Evolutionary conservation across 1,140 invertebrate species (phyloP).

Genomic region (Littorina saxatilis): DNA sequence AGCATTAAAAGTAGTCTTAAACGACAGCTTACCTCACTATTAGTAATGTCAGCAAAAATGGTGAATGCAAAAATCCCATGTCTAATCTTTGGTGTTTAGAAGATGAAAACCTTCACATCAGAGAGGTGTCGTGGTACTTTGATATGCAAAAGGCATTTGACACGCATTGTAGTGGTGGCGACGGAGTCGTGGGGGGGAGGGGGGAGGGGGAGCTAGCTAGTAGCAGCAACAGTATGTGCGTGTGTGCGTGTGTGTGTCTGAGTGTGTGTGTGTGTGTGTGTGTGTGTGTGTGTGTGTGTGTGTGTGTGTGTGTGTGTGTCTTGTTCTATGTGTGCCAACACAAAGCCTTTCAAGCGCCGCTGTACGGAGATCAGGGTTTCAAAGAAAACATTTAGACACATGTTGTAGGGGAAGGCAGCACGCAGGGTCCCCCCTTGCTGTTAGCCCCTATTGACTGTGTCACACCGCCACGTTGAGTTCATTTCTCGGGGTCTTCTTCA

Average conservation of each 20-base stretch:
- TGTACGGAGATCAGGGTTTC: conserved; percentile 13
- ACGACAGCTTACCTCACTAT: no score
- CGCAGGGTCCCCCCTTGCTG: neutral
- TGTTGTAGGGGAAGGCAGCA: neutral
- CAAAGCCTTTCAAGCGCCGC: conserved; percentile 14
- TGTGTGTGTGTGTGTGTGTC: neutral
- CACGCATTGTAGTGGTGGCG: neutral
- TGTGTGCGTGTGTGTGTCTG: no score
- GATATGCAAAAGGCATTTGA: conserved; percentile 2
- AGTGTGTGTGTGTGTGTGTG: no score
- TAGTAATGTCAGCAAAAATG: no score
- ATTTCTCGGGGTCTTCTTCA: no score
- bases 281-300: no score
- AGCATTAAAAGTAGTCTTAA: no score
- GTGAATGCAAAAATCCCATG: no score
- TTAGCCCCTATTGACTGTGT: conserved; percentile 11
- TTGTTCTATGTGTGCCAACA: conserved; percentile 5
- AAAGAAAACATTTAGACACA: conserved; percentile 32
- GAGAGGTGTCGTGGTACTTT: neutral
- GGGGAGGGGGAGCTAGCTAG: neutral
- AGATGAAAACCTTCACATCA: no score
- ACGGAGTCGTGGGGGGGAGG: neutral
- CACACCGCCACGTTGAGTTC: neutral
- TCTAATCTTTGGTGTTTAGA: no score
- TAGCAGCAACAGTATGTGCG: no score